These are phyloP conservation scores for Rhea americana DNA, from an alignment of 2,113 vertebrate species.

Conservation along the genomic window DNA sequence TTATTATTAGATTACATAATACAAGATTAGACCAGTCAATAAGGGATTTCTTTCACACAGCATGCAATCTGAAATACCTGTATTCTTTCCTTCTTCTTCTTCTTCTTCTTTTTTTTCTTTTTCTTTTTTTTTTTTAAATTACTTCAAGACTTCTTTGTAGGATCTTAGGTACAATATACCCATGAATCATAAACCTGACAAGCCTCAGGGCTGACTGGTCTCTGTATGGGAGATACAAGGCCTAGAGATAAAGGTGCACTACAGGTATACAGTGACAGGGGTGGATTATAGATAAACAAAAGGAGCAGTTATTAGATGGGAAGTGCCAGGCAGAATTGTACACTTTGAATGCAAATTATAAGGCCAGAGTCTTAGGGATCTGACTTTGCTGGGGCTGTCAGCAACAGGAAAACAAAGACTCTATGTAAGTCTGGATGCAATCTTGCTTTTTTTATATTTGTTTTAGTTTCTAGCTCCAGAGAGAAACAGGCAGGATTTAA, in stretches of 20 bases:
- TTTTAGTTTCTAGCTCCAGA: background rate
- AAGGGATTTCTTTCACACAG: slow-evolving; percentile 72
- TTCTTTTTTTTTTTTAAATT: slow-evolving; percentile 57
- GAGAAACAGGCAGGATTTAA: background rate
- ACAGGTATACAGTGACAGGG: slow-evolving; percentile 68
- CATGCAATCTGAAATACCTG: slow-evolving; percentile 77
- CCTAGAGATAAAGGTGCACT: slow-evolving; percentile 73
- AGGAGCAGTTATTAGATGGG: slow-evolving; percentile 28
- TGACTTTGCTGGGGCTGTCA: background rate
- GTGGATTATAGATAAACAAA: slow-evolving; percentile 72
- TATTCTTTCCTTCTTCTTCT: slow-evolving; percentile 34
- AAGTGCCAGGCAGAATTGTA: slow-evolving; percentile 20
- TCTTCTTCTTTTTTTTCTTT: background rate
- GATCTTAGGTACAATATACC: slow-evolving; percentile 73
- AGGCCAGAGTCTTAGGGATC: background rate
- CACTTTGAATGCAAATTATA: slow-evolving; percentile 59
- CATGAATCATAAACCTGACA: slow-evolving; percentile 81
- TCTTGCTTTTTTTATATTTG: background rate
- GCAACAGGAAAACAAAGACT: slow-evolving; percentile 1
- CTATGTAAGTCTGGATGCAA: background rate
- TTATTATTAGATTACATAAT: slow-evolving; percentile 81
- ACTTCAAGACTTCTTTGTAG: slow-evolving; percentile 75
- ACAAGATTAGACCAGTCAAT: slow-evolving; percentile 79
- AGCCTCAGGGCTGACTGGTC: slow-evolving; percentile 69
- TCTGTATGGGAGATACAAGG: slow-evolving; percentile 63